Evolutionary conservation across 1,140 invertebrate species (phyloP).

Genomic region (Gryon sp.): DNA sequence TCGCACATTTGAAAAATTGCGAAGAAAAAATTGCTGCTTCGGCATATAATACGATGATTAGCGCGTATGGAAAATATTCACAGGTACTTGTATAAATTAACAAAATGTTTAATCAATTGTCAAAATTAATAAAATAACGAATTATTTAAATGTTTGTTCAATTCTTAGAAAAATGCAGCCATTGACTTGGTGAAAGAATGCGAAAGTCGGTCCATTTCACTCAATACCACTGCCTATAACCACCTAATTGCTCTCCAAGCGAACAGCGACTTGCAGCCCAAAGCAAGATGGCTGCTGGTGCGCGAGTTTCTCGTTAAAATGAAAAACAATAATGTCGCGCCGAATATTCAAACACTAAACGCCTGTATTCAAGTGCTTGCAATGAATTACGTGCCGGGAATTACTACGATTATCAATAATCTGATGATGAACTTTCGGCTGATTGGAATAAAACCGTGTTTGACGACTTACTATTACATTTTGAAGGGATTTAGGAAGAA

Average conservation of each 20-base stretch:
- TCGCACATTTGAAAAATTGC: constrained; percentile 69
- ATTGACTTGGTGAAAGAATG: no score
- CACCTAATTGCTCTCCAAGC: no score
- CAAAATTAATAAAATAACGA: background rate
- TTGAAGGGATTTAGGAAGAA: constrained; percentile 85
- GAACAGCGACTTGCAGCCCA: no score
- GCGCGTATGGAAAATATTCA: constrained; percentile 82
- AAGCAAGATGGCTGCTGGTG: constrained; percentile 72
- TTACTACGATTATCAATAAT: constrained; percentile 81
- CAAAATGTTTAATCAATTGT: background rate
- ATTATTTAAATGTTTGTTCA: constrained; percentile 81
- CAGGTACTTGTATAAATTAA: constrained; percentile 50
- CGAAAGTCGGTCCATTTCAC: no score
- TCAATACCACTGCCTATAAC: no score
- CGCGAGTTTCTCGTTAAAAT: constrained; percentile 82
- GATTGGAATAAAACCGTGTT: constrained; percentile 86
- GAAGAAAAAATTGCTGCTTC: constrained; percentile 73
- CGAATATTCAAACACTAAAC: constrained; percentile 89
- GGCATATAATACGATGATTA: constrained; percentile 80
- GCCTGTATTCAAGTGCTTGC: constrained; percentile 79
- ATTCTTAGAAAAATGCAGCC: no score
- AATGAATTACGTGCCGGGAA: background rate
- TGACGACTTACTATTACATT: constrained; percentile 87
- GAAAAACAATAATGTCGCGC: constrained; percentile 80
- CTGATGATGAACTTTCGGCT: constrained; percentile 85